Percentiles rank a stretch among this genome's conserved stretches.
phyloP scores from a whole-genome alignment of 2,113 vertebrate genomes.

The Chaetura pelagica region DNA sequence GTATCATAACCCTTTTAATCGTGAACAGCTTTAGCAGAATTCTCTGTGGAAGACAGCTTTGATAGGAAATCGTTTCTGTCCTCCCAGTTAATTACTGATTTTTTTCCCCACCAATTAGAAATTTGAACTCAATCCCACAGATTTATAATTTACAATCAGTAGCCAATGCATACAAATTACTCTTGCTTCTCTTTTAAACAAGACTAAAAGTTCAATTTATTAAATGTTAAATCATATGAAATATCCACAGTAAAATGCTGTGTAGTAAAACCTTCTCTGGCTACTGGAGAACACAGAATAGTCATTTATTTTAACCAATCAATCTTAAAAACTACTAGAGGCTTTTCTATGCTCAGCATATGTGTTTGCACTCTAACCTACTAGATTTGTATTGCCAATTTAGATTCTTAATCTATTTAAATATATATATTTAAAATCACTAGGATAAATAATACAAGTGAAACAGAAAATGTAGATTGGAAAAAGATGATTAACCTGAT shows the following conservation, averaged over 20 bases:
- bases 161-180: constrained; percentile 68
- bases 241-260: constrained; percentile 56
- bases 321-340: constrained; percentile 49
- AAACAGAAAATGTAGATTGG: not conserved
- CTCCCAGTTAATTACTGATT: constrained; percentile 72
- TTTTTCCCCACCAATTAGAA: constrained; percentile 70
- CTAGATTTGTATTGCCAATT: constrained; percentile 23
- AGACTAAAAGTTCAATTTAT: constrained; percentile 64
- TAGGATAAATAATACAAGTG: constrained; percentile 37
- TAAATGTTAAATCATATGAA: constrained; percentile 64
- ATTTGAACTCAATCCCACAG: constrained; percentile 73
- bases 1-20: constrained; percentile 61
- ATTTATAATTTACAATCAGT: constrained; percentile 73
- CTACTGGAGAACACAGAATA: constrained; percentile 41
- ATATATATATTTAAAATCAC: constrained; percentile 5
- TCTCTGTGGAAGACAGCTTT: constrained; percentile 69
- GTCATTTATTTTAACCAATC: constrained; percentile 64
- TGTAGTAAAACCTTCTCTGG: constrained; percentile 23
- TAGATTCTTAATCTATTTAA: constrained; percentile 41
- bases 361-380: constrained; percentile 53
- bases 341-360: constrained; percentile 48
- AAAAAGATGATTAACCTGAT: constrained; percentile 32
- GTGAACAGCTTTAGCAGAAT: constrained; percentile 65
- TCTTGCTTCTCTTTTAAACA: constrained; percentile 56
- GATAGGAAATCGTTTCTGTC: constrained; percentile 68